These are phyloP conservation scores for Theocolax elegans DNA, from an alignment of 1,140 invertebrate species.

Conservation along the genomic window DNA sequence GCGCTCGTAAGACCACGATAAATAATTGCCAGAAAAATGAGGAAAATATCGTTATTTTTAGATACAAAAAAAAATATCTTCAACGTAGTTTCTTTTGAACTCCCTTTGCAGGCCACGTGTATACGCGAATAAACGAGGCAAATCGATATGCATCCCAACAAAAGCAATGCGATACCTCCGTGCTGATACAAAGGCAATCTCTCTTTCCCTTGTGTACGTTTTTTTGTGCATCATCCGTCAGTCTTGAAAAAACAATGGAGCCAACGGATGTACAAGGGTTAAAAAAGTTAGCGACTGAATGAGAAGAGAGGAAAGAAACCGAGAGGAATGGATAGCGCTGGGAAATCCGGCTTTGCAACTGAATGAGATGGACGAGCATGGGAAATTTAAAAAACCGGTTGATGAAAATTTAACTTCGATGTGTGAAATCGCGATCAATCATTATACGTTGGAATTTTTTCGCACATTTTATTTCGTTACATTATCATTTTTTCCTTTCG, in stretches of 20 bases:
- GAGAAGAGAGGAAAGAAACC: not conserved
- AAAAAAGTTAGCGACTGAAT: not conserved
- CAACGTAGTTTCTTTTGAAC: too few relatives aligned
- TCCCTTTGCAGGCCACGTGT: too few relatives aligned
- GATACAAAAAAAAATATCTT: too few relatives aligned
- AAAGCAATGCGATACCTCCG: not conserved
- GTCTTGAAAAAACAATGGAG: not conserved
- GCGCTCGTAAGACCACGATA: too few relatives aligned
- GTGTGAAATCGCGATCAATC: too few relatives aligned
- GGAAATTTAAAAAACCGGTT: too few relatives aligned
- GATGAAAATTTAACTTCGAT: too few relatives aligned
- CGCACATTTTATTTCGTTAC: too few relatives aligned
- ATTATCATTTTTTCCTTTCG: too few relatives aligned
- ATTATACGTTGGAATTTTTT: too few relatives aligned
- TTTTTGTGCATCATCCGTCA: not conserved
- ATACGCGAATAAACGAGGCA: slow-evolving; percentile 5
- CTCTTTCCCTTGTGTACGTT: not conserved
- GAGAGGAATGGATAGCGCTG: not conserved
- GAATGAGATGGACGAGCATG: too few relatives aligned
- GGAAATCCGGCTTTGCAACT: too few relatives aligned
- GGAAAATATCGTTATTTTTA: slow-evolving; percentile 2
- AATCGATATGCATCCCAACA: slow-evolving; percentile 2
- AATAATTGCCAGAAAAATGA: slow-evolving; percentile 3
- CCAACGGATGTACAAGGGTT: not conserved
- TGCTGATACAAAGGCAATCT: not conserved